Percentiles rank a stretch among this genome's conserved stretches.
Evolutionary conservation across 2,797 vertebrate species (phyloP).

Genomic region (Schizopygopsis pylzovi): DNA sequence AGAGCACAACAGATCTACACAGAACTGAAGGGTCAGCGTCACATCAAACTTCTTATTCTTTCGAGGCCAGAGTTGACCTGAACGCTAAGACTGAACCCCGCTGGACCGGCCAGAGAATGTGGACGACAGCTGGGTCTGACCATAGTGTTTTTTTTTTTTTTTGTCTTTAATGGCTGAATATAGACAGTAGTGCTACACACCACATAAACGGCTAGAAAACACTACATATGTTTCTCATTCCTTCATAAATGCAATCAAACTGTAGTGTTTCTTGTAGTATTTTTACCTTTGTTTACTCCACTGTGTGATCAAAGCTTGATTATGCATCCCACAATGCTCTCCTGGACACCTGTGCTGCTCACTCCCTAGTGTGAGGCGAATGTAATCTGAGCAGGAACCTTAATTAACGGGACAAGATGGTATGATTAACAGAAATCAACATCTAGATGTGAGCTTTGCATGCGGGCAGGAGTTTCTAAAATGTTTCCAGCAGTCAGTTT

Average conservation of each 20-base stretch:
- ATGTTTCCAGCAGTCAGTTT: conserved; percentile 16
- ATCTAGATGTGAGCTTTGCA: conserved; percentile 16
- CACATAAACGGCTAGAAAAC: conserved; percentile 61
- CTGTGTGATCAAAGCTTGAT: conserved; percentile 3
- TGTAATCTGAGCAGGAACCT: conserved; percentile 3
- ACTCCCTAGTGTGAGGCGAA: conserved; percentile 19
- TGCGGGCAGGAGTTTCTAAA: conserved; percentile 7
- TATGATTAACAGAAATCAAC: conserved; percentile 12
- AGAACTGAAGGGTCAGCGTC: conserved; percentile 29
- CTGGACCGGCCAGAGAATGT: conserved; percentile 33
- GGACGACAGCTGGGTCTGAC: conserved; percentile 21
- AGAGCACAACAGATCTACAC: conserved; percentile 60
- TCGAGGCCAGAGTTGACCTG: conserved; percentile 39
- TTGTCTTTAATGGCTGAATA: conserved; percentile 38
- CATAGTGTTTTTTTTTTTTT: neutral
- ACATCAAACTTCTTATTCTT: conserved; percentile 32
- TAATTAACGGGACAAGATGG: neutral
- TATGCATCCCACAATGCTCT: conserved; percentile 18
- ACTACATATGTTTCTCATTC: conserved; percentile 49
- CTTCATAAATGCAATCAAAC: conserved; percentile 43
- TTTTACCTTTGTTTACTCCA: conserved; percentile 13
- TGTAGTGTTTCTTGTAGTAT: conserved; percentile 18
- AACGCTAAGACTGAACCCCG: conserved; percentile 21
- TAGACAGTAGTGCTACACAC: conserved; percentile 67
- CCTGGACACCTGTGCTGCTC: neutral